Percentiles rank a stretch among this genome's conserved stretches.
phyloP scores from a whole-genome alignment of 1,140 invertebrate species.

The Harpegnathos saltator region DNA sequence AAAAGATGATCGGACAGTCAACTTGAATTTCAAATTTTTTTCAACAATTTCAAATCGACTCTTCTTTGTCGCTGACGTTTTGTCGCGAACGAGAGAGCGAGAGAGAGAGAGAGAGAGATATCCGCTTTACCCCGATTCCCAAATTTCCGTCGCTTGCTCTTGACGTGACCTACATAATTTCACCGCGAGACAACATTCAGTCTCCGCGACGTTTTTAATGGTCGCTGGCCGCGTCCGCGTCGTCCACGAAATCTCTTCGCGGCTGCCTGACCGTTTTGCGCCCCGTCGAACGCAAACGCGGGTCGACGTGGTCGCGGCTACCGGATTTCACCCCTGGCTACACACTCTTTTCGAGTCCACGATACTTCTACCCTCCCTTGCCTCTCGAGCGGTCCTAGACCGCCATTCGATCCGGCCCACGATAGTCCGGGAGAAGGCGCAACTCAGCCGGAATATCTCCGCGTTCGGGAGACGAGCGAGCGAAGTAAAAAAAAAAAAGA shows the following conservation, averaged over 20 bases:
- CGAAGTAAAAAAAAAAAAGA: slow-evolving; percentile 42
- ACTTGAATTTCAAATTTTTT: too few relatives aligned
- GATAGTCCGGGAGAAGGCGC: slow-evolving; percentile 80
- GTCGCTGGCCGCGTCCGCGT: slow-evolving; percentile 25
- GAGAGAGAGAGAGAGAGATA: too few relatives aligned
- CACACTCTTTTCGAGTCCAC: slow-evolving; percentile 75
- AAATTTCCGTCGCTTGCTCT: too few relatives aligned
- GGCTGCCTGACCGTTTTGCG: slow-evolving; percentile 75
- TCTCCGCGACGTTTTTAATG: slow-evolving; percentile 41
- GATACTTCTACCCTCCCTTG: slow-evolving; percentile 65
- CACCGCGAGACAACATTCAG: background rate
- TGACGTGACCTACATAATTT: background rate
- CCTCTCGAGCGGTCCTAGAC: slow-evolving; percentile 58
- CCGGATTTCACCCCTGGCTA: slow-evolving; percentile 85
- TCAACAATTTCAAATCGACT: background rate
- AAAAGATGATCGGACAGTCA: too few relatives aligned
- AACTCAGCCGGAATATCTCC: slow-evolving; percentile 83
- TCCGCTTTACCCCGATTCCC: too few relatives aligned
- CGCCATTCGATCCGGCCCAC: slow-evolving; percentile 81
- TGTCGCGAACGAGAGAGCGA: too few relatives aligned
- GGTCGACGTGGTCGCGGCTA: slow-evolving; percentile 83
- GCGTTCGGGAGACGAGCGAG: slow-evolving; percentile 62
- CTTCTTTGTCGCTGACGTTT: too few relatives aligned
- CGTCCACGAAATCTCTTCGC: slow-evolving; percentile 46
- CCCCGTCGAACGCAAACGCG: slow-evolving; percentile 81